Evolutionary conservation across 2,797 vertebrate genomes (phyloP), one percentile per base, ranked within the genome.

Genomic region (Enteromius viviparus): DNA sequence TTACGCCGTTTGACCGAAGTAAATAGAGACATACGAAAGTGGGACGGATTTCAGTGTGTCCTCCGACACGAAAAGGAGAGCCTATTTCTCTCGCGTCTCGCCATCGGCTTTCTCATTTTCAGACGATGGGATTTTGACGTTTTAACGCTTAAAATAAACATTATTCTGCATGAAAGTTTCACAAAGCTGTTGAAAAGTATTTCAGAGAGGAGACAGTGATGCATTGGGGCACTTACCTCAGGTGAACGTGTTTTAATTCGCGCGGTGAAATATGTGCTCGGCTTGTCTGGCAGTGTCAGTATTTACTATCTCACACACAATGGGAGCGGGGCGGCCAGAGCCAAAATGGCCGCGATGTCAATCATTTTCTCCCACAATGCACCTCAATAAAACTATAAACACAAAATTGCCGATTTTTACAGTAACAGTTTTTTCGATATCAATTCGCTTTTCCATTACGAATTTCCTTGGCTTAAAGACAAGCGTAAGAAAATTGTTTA

Each of bases 271-370:
- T 85, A 87, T 88, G 92, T 89, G 93, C 94, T 92, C 91, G 91
- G 92, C 89, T 93, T 90, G 91, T 92, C 87, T 91, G 84, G 91
- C 92, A 88, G 90, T 89, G 90, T 93, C 92, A 91, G 93, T 95
- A 92, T 95, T 95, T 95, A 94, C 94, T 92, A 94, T 94, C 92
- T 91, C 93, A 90, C 92, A 93, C 93, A 95, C 94, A 95, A 95
- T 95, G 94, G 93, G 91, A 92, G 91, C 91, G 21, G 87, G 84
- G 90, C 65, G 89, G 88, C 89, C 89, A 87, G 89, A 84, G 89
- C 89, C 92, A 95, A 95, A 94, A 95, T 95, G 95, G 95, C 94
- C 90, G 91, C 92, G 65, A 89, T 87, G 94, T 93, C 94, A 94
- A 93, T 94, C 93, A 94, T 90, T 87, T 58, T 82, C 89, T 94